Evolutionary conservation across 2,888 invertebrate species (phyloP), one percentile per base, ranked within the genome.

Genomic region (Brenthis hecate): DNA sequence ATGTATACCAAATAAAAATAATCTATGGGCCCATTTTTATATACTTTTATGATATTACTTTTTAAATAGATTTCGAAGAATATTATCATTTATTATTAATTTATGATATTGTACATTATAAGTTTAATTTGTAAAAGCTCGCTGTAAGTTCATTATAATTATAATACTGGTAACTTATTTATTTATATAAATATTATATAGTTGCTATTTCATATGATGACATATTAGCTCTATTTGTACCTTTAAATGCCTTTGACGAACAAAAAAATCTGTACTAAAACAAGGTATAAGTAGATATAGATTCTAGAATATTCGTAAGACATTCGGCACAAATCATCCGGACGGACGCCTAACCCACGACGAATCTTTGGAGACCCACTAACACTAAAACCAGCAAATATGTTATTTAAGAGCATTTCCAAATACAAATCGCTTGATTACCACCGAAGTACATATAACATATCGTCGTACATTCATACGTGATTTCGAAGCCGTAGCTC

Each of bases 361-460:
- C 63, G 36, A 43, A 43, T 56, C 56, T 62, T 51, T 47, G 55
- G 51, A 56, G n/a, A 57, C 53, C 53, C 48, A 56, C 48, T 55
- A 51, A 32, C 32, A 6, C 36, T 66, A 65, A 56, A 64, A 47
- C 47, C 43, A 55, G 50, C 32, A 16, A 36, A 50, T 56, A 54
- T 32, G 36, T 56, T 56, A 60, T 56, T 92, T 89, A 94, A 71
- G 94, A 97, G 89, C 98, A 98, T 89, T 98, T 98, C 98, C 98
- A 98, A 68, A 97, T 94, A 79, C 96, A 95, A 69, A 98, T 95
- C 14, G 97, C 98, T 77, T 97, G 94, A 86, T 97, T 98, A 65
- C 98, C 98, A 70, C 96, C 98, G 82, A 98, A 98, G 89, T 96
- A 98, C 94, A 98, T 94, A 86, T 98, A 97, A 73, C 98, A 93